Evolutionary conservation across 1,140 invertebrate genomes (phyloP), one percentile per base, ranked within the genome.

Genomic region (Musca vetustissima): DNA sequence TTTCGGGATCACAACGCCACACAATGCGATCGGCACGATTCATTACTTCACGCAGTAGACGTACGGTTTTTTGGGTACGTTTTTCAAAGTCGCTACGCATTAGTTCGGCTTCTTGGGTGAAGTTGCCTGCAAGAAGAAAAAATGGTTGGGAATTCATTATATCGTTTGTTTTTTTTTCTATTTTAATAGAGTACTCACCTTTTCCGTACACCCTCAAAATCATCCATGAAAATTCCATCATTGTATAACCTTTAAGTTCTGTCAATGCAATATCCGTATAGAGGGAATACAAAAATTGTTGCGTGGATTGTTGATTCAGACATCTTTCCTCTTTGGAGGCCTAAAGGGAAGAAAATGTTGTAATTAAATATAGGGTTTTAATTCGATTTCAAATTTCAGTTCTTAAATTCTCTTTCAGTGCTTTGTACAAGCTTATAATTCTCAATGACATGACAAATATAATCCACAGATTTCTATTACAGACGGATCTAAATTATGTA

Each of bases 141-240:
- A n/a, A n/a, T n/a, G n/a, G n/a, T n/a, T n/a, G n/a, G n/a, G n/a
- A n/a, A n/a, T n/a, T n/a, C n/a, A n/a, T n/a, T n/a, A n/a, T n/a
- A n/a, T n/a, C n/a, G 4, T 22, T 50, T 47, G 11, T 47, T n/a
- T 52, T 64, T 36, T 24, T 6, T 47, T 48, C 21, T n/a, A n/a
- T n/a, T n/a, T n/a, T n/a, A n/a, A n/a, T n/a, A n/a, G n/a, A n/a
- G n/a, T n/a, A n/a, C 71, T 79, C 84, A 90, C 91, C 91, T 85
- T 89, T 89, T 36, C 89, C 89, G 74, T 93, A 92, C 17, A 93
- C 82, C 71, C 87, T 87, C 19, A 94, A 83, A 64, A 94, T 83
- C 87, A 92, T 92, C 86, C 91, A 94, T 0, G 93, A 92, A 83
- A 93, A 95, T 78, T 94, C 92, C 85, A 94, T 90, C 91, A 95